A percentile compares a stretch with the other conserved stretches of the same genome.
Evolutionary conservation across 1,140 invertebrate species (phyloP).

Genomic region (Bombus sibiricus): DNA sequence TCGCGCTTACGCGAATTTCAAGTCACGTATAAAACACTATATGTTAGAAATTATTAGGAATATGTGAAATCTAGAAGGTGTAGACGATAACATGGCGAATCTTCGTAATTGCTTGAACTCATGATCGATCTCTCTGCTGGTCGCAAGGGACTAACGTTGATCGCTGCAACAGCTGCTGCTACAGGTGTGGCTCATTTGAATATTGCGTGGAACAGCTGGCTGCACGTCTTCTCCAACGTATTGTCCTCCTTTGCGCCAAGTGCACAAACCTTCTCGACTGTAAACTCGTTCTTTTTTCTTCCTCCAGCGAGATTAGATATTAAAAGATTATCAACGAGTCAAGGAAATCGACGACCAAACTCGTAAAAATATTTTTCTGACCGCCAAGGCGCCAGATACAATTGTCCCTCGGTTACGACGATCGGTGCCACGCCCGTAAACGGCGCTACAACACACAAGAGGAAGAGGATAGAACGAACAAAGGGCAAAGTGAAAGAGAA

Average conservation of each 20-base stretch:
- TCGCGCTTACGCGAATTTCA: too few species aligned
- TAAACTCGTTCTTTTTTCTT: neutral
- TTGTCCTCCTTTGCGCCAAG: constrained; percentile 33
- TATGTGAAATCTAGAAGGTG: neutral
- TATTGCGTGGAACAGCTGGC: constrained; percentile 61
- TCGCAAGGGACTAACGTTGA: neutral
- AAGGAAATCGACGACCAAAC: neutral
- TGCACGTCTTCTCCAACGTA: constrained; percentile 37
- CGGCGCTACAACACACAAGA: constrained; percentile 7
- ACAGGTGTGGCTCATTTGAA: constrained; percentile 66
- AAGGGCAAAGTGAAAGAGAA: constrained; percentile 38
- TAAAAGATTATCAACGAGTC: neutral
- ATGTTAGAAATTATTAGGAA: too few species aligned
- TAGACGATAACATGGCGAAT: neutral
- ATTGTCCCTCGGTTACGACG: neutral
- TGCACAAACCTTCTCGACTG: neutral
- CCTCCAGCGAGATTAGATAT: neutral
- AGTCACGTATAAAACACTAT: too few species aligned
- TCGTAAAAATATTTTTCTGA: neutral
- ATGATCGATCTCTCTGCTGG: constrained; percentile 35
- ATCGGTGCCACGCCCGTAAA: constrained; percentile 35
- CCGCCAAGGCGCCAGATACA: neutral
- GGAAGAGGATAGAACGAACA: constrained; percentile 29
- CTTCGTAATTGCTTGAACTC: neutral
- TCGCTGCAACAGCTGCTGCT: constrained; percentile 10